A percentile compares a stretch with the other conserved stretches of the same genome.
Conservation (phyloP, 2,797 vertebrate species). For the Phrynocephalus forsythii region DNA sequence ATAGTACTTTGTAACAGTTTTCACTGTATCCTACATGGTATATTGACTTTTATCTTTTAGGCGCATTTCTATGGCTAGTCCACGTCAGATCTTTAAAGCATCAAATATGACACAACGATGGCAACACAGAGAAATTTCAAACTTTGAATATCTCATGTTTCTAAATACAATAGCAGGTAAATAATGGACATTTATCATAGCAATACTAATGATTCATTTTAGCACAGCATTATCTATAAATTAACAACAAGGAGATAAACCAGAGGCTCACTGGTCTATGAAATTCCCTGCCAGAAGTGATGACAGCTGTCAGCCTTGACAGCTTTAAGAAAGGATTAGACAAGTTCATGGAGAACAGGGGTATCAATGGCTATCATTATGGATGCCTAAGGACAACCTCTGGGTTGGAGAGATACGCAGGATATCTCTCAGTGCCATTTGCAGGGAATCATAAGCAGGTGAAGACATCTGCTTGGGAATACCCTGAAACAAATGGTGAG, state of each 20-base stretch:
- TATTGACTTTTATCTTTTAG: slow-evolving; percentile 72
- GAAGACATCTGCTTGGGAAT: no score
- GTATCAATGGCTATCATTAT: no score
- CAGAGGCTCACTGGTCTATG: no score
- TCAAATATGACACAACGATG: slow-evolving; percentile 97
- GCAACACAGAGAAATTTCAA: slow-evolving; percentile 98
- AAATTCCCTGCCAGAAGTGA: no score
- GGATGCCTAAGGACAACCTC: no score
- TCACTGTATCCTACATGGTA: background rate
- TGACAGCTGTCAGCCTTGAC: no score
- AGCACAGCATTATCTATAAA: background rate
- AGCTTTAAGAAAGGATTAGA: no score
- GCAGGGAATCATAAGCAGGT: no score
- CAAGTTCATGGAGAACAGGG: no score
- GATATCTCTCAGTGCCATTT: no score
- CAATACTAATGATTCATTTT: background rate
- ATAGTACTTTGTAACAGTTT: background rate
- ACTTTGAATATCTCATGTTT: slow-evolving; percentile 97
- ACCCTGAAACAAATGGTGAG: no score
- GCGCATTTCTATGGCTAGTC: slow-evolving; percentile 93
- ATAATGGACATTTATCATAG: slow-evolving; percentile 19
- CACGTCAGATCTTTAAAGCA: slow-evolving; percentile 95
- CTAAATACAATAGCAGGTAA: slow-evolving; percentile 92
- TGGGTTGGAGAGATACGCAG: no score
- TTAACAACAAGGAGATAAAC: background rate